Conservation (phyloP, 2,113 vertebrate genomes). For the Anoura caudifer region DNA sequence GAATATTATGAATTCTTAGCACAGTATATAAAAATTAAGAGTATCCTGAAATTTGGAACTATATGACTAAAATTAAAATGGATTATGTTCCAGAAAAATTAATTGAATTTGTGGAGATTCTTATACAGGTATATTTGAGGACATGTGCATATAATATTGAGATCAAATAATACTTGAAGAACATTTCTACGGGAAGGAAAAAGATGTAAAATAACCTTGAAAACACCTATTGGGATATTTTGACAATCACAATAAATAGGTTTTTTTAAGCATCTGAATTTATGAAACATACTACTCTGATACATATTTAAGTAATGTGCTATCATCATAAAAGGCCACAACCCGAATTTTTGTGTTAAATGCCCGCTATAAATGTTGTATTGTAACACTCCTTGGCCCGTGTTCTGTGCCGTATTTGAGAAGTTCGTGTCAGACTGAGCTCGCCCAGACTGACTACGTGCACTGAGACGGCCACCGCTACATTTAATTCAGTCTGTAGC, state of each 20-base stretch:
- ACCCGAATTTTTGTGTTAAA: background rate
- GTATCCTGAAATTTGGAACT: background rate
- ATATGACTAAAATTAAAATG: background rate
- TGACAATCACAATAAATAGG: background rate
- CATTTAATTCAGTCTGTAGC: background rate
- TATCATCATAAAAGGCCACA: background rate
- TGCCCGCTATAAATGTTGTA: background rate
- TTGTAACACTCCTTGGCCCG: background rate
- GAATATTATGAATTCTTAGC: background rate
- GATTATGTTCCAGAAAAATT: background rate
- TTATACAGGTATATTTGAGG: background rate
- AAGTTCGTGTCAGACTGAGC: background rate
- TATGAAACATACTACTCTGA: background rate
- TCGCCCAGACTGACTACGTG: background rate
- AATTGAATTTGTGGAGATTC: background rate
- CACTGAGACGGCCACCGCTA: background rate
- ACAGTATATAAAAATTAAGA: background rate
- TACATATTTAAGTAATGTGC: background rate
- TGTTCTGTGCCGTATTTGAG: background rate
- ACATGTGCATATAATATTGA: background rate
- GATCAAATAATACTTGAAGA: background rate
- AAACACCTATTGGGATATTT: background rate
- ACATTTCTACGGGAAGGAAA: background rate
- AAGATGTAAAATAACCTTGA: background rate
- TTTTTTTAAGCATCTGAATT: background rate